These are phyloP conservation scores for Podarcis muralis DNA, from an alignment of 2,113 vertebrate species.

Conservation along the genomic window DNA sequence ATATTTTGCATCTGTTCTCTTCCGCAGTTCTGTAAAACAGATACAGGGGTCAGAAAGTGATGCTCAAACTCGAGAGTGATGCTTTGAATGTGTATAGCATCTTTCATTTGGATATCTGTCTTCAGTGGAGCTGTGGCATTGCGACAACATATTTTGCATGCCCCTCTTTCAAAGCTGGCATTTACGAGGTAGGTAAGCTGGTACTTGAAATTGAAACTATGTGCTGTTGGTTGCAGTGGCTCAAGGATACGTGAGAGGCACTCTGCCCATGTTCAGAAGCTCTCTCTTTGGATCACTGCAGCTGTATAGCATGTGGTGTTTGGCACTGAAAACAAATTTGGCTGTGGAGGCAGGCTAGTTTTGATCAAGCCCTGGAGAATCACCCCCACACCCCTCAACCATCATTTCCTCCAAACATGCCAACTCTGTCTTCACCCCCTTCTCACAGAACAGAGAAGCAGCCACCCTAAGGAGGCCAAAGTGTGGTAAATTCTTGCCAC, in stretches of 20 bases:
- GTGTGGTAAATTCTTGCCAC: slow-evolving; percentile 22
- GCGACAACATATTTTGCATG: not conserved
- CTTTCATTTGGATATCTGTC: not conserved
- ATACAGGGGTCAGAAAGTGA: not conserved
- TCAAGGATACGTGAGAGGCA: not conserved
- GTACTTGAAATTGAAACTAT: no score
- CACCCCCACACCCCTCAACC: not conserved
- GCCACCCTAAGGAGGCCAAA: not conserved
- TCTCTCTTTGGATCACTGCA: not conserved
- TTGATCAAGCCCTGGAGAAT: not conserved
- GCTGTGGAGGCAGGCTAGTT: not conserved
- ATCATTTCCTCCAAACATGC: not conserved
- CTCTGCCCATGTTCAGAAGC: not conserved
- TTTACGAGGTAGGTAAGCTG: no score
- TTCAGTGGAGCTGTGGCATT: not conserved
- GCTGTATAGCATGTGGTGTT: not conserved
- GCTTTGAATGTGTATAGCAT: not conserved
- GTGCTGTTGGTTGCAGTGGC: no score
- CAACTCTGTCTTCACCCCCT: not conserved
- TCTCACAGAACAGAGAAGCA: not conserved
- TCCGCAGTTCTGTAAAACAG: not conserved
- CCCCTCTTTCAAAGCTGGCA: not conserved
- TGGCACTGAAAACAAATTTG: not conserved
- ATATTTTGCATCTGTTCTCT: not conserved
- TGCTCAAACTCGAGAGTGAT: not conserved